Percentiles rank a stretch among this genome's conserved stretches.
Conservation (phyloP, 1,140 invertebrate genomes). For the Meloidogyne floridensis region DNA sequence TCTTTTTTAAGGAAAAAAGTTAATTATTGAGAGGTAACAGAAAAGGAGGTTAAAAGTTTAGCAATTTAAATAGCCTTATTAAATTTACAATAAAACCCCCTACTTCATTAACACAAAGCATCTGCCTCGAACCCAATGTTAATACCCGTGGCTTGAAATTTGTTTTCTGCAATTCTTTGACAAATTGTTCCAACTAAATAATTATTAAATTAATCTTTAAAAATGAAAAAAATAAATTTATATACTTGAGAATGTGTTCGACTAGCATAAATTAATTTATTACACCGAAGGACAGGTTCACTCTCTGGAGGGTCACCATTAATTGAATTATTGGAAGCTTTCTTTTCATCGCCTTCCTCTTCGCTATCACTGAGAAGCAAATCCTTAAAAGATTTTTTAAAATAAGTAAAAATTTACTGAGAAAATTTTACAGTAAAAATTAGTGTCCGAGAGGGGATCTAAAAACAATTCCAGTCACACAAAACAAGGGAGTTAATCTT, state of each 20-base stretch:
- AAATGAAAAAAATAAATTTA: background rate
- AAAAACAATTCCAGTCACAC: too few species aligned
- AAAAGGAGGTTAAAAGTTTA: too few species aligned
- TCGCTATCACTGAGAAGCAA: slow-evolving; percentile 35
- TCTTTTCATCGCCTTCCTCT: slow-evolving; percentile 15
- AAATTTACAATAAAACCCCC: background rate
- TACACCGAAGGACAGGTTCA: slow-evolving; percentile 26
- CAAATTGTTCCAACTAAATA: slow-evolving; percentile 38
- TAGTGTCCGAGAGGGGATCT: too few species aligned
- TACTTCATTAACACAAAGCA: slow-evolving; percentile 31
- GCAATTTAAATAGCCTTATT: background rate
- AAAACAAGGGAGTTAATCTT: too few species aligned
- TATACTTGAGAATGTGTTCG: slow-evolving; percentile 37
- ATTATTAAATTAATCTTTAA: slow-evolving; percentile 8
- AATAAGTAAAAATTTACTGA: slow-evolving; percentile 11
- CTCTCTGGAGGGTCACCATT: slow-evolving; percentile 14
- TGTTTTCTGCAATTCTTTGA: slow-evolving; percentile 33
- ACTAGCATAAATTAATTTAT: slow-evolving; percentile 42
- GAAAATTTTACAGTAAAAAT: too few species aligned
- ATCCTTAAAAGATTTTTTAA: slow-evolving; percentile 32
- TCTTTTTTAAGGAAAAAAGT: too few species aligned
- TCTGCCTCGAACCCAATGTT: slow-evolving; percentile 34
- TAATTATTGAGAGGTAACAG: too few species aligned
- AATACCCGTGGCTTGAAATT: slow-evolving; percentile 35
- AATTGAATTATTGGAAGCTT: background rate